These are phyloP conservation scores for Microcebus tavaratra DNA, from an alignment of 2,113 vertebrate species.

Conservation along the genomic window DNA sequence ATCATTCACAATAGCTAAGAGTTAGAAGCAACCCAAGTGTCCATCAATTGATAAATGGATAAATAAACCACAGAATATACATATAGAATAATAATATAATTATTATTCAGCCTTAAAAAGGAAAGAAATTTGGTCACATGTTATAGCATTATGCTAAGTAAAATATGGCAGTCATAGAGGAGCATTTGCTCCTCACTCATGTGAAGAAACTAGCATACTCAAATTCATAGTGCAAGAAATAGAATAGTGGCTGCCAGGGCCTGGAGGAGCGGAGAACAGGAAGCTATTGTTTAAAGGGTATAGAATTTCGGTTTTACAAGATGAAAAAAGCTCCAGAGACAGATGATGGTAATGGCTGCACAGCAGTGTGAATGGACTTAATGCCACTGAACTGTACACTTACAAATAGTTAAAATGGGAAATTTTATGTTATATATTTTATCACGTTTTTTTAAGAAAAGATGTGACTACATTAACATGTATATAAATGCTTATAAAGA, in stretches of 20 bases:
- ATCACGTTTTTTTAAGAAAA: neutral
- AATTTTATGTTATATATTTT: neutral
- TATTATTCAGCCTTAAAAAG: neutral
- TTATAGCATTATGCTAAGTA: neutral
- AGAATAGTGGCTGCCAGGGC: neutral
- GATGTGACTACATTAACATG: neutral
- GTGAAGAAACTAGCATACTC: neutral
- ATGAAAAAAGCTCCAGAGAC: neutral
- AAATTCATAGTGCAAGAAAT: neutral
- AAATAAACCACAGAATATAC: neutral
- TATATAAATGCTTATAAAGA: neutral
- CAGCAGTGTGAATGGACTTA: neutral
- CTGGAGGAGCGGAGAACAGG: neutral
- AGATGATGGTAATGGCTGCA: neutral
- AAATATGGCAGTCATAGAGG: neutral
- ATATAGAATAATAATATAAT: neutral
- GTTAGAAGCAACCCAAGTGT: neutral
- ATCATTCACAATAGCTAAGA: neutral
- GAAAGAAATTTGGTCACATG: neutral
- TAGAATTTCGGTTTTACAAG: neutral
- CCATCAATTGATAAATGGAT: neutral
- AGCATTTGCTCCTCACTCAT: neutral
- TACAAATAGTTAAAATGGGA: too few relatives aligned
- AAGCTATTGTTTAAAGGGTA: neutral
- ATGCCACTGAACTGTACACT: neutral